Conservation (phyloP, 2,888 invertebrate genomes). For the Dasypolia templi region DNA sequence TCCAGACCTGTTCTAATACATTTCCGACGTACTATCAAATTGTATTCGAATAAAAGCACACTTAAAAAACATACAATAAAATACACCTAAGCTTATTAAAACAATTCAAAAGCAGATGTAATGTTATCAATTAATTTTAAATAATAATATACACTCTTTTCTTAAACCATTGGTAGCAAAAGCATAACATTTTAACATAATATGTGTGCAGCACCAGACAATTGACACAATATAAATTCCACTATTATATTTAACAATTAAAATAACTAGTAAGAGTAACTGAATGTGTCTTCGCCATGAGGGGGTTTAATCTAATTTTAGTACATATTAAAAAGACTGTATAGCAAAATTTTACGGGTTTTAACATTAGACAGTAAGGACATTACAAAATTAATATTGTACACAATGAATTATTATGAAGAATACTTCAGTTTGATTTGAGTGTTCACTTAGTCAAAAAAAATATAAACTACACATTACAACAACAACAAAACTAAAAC, state of each 20-base stretch:
- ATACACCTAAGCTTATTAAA: conserved; percentile 42
- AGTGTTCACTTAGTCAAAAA: conserved; percentile 66
- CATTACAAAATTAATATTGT: conserved; percentile 56
- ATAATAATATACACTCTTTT: conserved; percentile 40
- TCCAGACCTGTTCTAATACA: conserved; percentile 9
- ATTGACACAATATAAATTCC: conserved; percentile 16
- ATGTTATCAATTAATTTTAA: conserved; percentile 39
- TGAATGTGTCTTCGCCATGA: background rate
- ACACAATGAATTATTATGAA: conserved; percentile 62
- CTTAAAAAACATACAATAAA: conserved; percentile 34
- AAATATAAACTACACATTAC: conserved; percentile 69
- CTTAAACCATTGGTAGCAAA: conserved; percentile 16
- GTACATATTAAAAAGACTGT: conserved; percentile 16
- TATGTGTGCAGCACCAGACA: conserved; percentile 27
- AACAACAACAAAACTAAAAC: conserved; percentile 73
- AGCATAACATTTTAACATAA: conserved; percentile 7
- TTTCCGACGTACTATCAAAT: conserved; percentile 12
- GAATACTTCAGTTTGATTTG: conserved; percentile 71
- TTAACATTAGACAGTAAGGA: conserved; percentile 34
- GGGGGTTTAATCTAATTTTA: background rate
- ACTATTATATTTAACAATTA: conserved; percentile 22
- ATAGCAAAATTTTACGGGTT: conserved; percentile 19
- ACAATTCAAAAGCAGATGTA: conserved; percentile 50
- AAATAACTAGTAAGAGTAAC: conserved; percentile 16
- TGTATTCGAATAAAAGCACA: conserved; percentile 51